These are phyloP conservation scores for Deroplatys truncata DNA, from an alignment of 2,888 invertebrate species.

Conservation along the genomic window DNA sequence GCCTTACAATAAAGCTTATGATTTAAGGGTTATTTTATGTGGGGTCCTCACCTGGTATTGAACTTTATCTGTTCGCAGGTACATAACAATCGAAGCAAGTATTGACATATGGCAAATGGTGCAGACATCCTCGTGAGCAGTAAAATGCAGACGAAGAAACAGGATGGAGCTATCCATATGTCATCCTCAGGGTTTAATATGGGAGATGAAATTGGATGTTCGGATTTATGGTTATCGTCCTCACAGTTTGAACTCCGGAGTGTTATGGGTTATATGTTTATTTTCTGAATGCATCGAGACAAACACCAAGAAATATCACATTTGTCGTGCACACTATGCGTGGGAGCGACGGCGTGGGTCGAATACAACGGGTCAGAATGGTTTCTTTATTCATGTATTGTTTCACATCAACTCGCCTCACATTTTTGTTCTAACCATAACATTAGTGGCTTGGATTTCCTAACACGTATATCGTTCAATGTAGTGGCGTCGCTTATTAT, in stretches of 20 bases:
- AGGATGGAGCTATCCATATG: background rate
- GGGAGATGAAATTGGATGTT: constrained; percentile 1
- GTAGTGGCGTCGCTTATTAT: too few species aligned
- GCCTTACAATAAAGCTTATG: too few species aligned
- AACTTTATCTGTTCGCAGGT: too few species aligned
- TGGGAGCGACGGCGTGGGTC: background rate
- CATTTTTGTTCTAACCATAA: background rate
- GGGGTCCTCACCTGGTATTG: too few species aligned
- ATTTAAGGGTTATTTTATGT: too few species aligned
- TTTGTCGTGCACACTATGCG: background rate
- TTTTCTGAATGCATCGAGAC: background rate
- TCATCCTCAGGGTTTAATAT: background rate
- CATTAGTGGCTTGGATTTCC: too few species aligned
- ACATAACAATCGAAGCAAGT: background rate
- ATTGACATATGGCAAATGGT: background rate
- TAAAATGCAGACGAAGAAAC: background rate
- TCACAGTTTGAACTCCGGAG: background rate
- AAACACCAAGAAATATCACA: background rate
- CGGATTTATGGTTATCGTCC: constrained; percentile 1
- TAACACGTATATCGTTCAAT: too few species aligned
- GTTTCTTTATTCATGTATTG: background rate
- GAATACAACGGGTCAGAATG: background rate
- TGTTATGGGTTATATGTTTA: constrained; percentile 10
- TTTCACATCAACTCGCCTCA: background rate
- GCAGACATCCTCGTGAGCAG: background rate